Conservation (phyloP, 2,113 vertebrate species). For the Sinosuthora webbiana region DNA sequence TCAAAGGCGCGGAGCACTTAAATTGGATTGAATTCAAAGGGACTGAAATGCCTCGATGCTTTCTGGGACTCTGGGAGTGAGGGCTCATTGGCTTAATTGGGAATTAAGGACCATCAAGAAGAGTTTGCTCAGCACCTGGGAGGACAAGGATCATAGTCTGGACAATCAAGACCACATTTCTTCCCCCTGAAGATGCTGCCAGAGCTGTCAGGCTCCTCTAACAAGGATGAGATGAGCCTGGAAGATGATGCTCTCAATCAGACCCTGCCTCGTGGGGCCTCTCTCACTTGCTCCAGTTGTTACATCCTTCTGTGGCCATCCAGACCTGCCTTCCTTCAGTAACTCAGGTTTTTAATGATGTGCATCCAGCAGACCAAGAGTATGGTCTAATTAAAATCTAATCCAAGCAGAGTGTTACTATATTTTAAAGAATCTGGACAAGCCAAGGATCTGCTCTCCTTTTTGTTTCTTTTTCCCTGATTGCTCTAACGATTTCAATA, state of each 20-base stretch:
- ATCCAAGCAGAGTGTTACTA: rapidly evolving
- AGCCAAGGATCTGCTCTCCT: neutral
- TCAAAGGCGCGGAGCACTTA: neutral
- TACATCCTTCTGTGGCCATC: neutral
- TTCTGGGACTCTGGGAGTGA: neutral
- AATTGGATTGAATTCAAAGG: neutral
- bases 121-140: neutral
- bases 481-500: neutral
- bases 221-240: neutral
- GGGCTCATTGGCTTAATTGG: neutral
- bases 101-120: neutral
- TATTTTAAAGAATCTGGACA: neutral
- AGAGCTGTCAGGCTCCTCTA: neutral
- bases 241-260: neutral
- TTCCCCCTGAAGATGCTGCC: neutral
- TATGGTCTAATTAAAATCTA: neutral
- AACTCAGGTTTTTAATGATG: neutral
- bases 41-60: neutral
- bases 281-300: neutral
- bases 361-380: neutral
- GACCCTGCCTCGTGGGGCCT: neutral
- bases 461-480: neutral
- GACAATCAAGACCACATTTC: neutral
- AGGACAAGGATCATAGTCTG: neutral
- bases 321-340: neutral